Evolutionary conservation across 2,888 invertebrate species (phyloP), one percentile per base, ranked within the genome.

Genomic region (Frankliniella intonsa): DNA sequence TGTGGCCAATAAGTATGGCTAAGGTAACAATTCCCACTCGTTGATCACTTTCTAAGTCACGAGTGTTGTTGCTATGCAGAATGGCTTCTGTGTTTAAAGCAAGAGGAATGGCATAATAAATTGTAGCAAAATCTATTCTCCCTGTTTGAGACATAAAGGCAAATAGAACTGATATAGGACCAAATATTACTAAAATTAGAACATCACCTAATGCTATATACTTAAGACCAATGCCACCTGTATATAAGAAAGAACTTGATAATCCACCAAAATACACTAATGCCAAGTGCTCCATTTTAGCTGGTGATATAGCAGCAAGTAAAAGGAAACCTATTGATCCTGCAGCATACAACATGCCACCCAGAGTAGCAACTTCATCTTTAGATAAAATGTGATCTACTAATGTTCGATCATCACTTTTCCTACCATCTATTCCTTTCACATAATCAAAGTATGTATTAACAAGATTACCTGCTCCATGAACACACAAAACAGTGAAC

Each of bases 391-490:
- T 93, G 85, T 96, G 94, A 89, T 98, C 98, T n/a, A 98, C 97
- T 82, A 98, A 90, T 85, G 96, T 97, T 86, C 97, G 91, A 87
- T 98, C 98, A 87, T 98, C 97, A 85, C 97, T 96, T 89, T 95
- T 96, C 84, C 95, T 91, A 87, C 94, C 95, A 88, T 98, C 98
- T 82, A 98, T 97, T 80, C 95, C 98, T 89, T 96, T 96, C 55
- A 95, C 93, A 87, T 95, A 98, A 88, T 98, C 98, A 87, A 94
- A 98, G 88, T 97, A 98, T 0, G 98, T 98, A 88, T 98, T 98
- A 49, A 98, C 97, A 76, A 98, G 93, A 89, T 98, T 98, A 82
- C 97, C 98, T 83, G 98, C 98, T 83, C 97, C 97, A 87, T 98
- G 98, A 5, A 98, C 98, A 0, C 95, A 95, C 83, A 97, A 91